Evolutionary conservation across 2,113 vertebrate genomes (phyloP).

Genomic region (Dunckerocampus dactyliophorus): DNA sequence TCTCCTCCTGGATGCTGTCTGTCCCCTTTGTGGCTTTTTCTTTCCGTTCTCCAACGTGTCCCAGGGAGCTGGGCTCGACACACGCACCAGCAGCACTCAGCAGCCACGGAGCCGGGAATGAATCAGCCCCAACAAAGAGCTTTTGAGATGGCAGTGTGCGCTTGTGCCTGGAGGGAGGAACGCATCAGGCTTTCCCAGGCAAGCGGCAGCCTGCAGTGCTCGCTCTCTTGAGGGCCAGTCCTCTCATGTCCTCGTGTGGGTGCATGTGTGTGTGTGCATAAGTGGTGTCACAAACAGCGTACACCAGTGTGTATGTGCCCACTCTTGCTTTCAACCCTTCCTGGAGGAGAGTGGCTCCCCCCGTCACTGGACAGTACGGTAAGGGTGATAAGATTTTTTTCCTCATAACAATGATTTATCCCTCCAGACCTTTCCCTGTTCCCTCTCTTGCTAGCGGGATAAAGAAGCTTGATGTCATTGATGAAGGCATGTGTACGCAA

Average conservation of each 20-base stretch:
- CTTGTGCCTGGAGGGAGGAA: conserved; percentile 74
- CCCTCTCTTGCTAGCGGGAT: conserved; percentile 15
- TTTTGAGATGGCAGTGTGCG: conserved; percentile 71
- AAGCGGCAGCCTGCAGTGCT: conserved; percentile 76
- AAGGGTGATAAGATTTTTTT: conserved; percentile 49
- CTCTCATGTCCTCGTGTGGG: conserved; percentile 47
- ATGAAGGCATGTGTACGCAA: conserved; percentile 50
- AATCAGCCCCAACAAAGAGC: conserved; percentile 70
- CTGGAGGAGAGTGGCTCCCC: conserved; percentile 66
- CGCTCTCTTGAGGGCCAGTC: conserved; percentile 63
- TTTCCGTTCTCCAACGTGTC: conserved; percentile 40
- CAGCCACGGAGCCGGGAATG: conserved; percentile 54
- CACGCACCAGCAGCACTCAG: conserved; percentile 48
- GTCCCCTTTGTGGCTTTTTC: conserved; percentile 59
- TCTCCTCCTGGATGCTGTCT: conserved; percentile 63
- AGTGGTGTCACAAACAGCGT: conserved; percentile 44
- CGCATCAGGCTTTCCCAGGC: conserved; percentile 75
- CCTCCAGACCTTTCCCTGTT: conserved; percentile 22
- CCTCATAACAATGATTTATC: conserved; percentile 37
- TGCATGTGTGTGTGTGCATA: conserved; percentile 42
- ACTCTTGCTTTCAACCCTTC: conserved; percentile 58
- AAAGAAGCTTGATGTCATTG: conserved; percentile 64
- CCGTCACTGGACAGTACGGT: conserved; percentile 71
- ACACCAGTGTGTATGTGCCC: conserved; percentile 52
- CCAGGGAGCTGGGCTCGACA: conserved; percentile 51